Percentiles rank a stretch among this genome's conserved stretches.
phyloP scores from a whole-genome alignment of 2,113 vertebrate species.

The Podocnemis expansa region DNA sequence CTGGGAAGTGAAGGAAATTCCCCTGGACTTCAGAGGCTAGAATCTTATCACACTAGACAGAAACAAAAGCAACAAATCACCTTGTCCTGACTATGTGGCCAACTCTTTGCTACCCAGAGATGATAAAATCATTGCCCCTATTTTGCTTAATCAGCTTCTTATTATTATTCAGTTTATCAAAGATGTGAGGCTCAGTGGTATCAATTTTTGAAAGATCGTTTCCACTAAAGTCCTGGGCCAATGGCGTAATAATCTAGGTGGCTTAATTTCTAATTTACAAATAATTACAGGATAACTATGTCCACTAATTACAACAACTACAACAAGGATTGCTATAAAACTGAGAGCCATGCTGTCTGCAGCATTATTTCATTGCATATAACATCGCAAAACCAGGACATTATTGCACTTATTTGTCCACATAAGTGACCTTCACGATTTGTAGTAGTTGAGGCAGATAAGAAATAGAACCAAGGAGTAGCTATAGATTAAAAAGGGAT shows the following conservation, averaged over 20 bases:
- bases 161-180: background rate
- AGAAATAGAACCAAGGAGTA: accelerated
- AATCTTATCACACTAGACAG: no score
- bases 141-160: background rate
- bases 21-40: no score
- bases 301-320: background rate
- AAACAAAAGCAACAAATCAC: no score
- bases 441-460: accelerated
- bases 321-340: accelerated
- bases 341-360: accelerated
- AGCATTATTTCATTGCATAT: accelerated
- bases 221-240: background rate
- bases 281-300: background rate
- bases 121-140: background rate
- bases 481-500: background rate
- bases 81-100: background rate
- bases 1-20: no score
- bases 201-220: background rate
- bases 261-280: background rate
- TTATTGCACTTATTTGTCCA: accelerated
- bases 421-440: accelerated
- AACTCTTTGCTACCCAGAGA: background rate
- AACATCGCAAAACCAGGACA: accelerated
- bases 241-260: background rate
- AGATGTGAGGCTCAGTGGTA: background rate